These are phyloP conservation scores for Agonum fuliginosum DNA, from an alignment of 2,888 invertebrate genomes.

Conservation along the genomic window DNA sequence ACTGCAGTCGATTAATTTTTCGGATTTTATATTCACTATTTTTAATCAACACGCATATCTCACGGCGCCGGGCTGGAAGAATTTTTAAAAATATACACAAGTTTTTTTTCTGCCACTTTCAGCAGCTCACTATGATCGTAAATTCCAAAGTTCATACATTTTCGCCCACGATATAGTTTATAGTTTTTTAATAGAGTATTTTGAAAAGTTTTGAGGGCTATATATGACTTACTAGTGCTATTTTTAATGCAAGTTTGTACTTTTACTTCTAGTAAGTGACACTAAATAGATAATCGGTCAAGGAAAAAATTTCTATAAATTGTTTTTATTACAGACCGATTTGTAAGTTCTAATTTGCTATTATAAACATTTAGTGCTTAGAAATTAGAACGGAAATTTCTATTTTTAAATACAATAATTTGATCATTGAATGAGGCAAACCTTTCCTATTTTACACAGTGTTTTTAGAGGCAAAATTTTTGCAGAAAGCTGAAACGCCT, in stretches of 20 bases:
- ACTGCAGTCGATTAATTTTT: slow-evolving; percentile 44
- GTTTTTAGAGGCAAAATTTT: no score
- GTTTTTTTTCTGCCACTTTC: slow-evolving; percentile 41
- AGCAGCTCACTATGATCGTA: slow-evolving; percentile 43
- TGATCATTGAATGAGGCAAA: no score
- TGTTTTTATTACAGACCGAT: slow-evolving; percentile 16
- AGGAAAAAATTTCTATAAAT: slow-evolving; percentile 37
- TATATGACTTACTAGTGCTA: slow-evolving; percentile 4
- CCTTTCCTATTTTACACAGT: no score
- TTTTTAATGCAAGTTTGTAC: not conserved
- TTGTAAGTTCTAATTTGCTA: slow-evolving; percentile 34
- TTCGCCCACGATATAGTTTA: slow-evolving; percentile 42
- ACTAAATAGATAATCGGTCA: slow-evolving; percentile 31
- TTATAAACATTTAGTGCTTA: slow-evolving; percentile 15
- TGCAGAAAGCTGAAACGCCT: no score
- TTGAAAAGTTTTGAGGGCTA: not conserved
- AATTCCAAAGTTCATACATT: slow-evolving; percentile 31
- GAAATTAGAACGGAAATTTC: slow-evolving; percentile 21
- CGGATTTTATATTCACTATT: slow-evolving; percentile 48
- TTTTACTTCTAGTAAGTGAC: slow-evolving; percentile 18
- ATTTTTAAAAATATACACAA: slow-evolving; percentile 34
- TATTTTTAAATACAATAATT: not conserved
- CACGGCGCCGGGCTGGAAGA: slow-evolving; percentile 19
- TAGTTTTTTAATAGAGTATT: slow-evolving; percentile 40
- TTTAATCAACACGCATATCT: slow-evolving; percentile 42